Conservation (phyloP, 2,113 vertebrate genomes). For the Amphiprion percula region DNA sequence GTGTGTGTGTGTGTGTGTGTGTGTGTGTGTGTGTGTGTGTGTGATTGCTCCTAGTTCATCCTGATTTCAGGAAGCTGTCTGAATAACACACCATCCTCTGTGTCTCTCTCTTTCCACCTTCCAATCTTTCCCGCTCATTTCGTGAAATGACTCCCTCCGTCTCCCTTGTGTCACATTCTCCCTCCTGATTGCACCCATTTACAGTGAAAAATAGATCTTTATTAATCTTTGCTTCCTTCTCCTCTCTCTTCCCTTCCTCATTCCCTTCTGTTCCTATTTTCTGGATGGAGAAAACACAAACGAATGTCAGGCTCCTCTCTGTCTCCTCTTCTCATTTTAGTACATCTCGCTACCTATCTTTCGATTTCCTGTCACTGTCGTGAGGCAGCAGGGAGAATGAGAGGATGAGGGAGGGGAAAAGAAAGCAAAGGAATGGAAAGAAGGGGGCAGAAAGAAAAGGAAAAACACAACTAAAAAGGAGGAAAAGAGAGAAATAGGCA, state of each 20-base stretch:
- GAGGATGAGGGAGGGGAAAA: not conserved
- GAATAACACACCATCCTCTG: constrained; percentile 10
- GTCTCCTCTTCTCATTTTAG: constrained; percentile 28
- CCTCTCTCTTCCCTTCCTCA: not conserved
- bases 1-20: not conserved
- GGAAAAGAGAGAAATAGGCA: not conserved
- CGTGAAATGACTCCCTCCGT: constrained; percentile 40
- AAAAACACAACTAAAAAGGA: not conserved
- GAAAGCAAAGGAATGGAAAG: not conserved
- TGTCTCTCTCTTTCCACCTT: constrained; percentile 5
- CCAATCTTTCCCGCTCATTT: constrained; percentile 32
- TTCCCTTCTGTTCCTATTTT: constrained; percentile 11
- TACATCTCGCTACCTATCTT: constrained; percentile 28
- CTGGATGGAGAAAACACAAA: constrained; percentile 23
- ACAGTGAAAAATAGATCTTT: constrained; percentile 61
- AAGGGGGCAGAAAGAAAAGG: not conserved
- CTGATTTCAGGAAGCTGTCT: constrained; percentile 36
- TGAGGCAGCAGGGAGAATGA: constrained; percentile 10
- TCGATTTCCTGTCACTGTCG: constrained; percentile 61
- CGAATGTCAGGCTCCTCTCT: constrained; percentile 28
- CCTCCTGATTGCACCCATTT: constrained; percentile 67
- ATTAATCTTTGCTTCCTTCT: constrained; percentile 46
- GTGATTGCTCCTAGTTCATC: constrained; percentile 43
- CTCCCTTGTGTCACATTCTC: constrained; percentile 49
- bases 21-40: constrained; percentile 18